phyloP scores from a whole-genome alignment of 1,140 invertebrate species.

The Drosophila sulfurigaster region DNA sequence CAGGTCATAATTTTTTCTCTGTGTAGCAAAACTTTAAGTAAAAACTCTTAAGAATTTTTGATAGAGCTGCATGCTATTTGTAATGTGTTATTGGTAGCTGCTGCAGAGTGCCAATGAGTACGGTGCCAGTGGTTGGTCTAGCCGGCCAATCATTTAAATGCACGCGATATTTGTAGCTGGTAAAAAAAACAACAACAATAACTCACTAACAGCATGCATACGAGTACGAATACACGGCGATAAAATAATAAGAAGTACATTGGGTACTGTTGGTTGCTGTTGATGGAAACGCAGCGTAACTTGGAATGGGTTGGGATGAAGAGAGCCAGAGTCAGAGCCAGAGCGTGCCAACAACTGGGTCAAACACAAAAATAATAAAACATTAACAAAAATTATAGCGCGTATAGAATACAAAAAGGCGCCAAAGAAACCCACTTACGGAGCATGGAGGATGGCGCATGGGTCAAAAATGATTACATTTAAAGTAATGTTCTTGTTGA shows the following conservation, averaged over 20 bases:
- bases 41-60: conserved; percentile 44
- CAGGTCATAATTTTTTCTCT: background rate
- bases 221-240: conserved; percentile 40
- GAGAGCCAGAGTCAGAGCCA: conserved; percentile 2
- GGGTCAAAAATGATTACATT: conserved; percentile 23
- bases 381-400: conserved; percentile 79
- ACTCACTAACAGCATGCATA: conserved; percentile 62
- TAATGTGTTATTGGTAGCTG: conserved; percentile 38
- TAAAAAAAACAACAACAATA: conserved; percentile 46
- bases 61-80: conserved; percentile 58
- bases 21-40: background rate
- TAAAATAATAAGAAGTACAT: conserved; percentile 62
- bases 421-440: conserved; percentile 21
- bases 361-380: conserved; percentile 75
- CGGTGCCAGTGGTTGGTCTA: conserved; percentile 36
- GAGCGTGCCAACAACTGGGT: conserved; percentile 76
- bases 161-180: conserved; percentile 69
- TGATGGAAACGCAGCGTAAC: conserved; percentile 46
- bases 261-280: conserved; percentile 23
- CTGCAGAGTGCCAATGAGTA: conserved; percentile 52
- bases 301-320: conserved; percentile 14
- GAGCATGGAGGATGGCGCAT: background rate
- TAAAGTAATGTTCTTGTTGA: conserved; percentile 37
- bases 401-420: conserved; percentile 58
- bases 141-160: conserved; percentile 81